These are phyloP conservation scores for Heliornis fulica DNA, from an alignment of 2,113 vertebrate species.

Conservation along the genomic window DNA sequence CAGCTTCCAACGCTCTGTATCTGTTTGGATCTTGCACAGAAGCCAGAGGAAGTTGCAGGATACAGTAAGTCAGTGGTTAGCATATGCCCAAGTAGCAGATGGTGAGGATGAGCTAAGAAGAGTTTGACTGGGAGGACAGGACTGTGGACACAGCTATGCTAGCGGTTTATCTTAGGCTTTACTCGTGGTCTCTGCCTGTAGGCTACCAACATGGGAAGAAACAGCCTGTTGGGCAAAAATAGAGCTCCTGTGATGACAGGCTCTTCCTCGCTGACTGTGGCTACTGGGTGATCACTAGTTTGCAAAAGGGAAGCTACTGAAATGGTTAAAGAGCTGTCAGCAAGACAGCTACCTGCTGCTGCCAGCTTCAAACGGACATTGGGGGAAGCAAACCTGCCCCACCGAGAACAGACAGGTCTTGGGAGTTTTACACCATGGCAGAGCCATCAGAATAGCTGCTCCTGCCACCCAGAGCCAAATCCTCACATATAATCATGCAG, in stretches of 20 bases:
- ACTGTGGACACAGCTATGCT: constrained; percentile 31
- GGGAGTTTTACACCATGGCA: accelerated
- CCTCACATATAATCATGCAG: background rate
- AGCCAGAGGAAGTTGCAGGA: constrained; percentile 65
- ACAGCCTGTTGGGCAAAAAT: constrained; percentile 4
- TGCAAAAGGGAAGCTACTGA: background rate
- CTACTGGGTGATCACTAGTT: background rate
- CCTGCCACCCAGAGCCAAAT: background rate
- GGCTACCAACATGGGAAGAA: background rate
- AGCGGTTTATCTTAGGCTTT: background rate
- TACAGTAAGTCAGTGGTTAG: constrained; percentile 63
- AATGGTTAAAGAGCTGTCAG: background rate
- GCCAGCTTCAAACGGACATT: background rate
- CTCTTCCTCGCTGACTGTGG: background rate
- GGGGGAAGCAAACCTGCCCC: background rate
- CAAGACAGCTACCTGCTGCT: background rate
- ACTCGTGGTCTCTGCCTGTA: background rate
- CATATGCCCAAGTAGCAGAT: constrained; percentile 60
- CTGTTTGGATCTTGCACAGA: constrained; percentile 64
- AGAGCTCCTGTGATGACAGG: background rate
- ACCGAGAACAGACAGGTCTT: accelerated
- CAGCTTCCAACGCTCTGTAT: constrained; percentile 43
- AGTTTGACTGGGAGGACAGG: constrained; percentile 43
- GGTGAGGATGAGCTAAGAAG: constrained; percentile 47
- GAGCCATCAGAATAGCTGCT: background rate